Evolutionary conservation across 2,888 invertebrate genomes (phyloP), one percentile per base, ranked within the genome.

Genomic region (Panopea generosa): DNA sequence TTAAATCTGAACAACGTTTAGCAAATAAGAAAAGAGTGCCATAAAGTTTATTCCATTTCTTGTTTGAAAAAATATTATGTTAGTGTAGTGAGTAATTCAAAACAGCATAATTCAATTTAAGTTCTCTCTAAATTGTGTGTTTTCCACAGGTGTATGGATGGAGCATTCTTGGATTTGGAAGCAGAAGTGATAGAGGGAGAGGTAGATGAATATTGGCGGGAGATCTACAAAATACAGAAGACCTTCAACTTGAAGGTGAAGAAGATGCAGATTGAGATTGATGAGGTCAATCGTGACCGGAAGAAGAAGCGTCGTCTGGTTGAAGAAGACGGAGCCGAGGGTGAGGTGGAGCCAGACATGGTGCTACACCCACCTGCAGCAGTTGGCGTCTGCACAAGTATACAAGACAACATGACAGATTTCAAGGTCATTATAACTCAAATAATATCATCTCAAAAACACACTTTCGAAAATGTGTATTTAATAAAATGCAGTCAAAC

Each of bases 101-200:
- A n/a, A n/a, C n/a, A n/a, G n/a, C n/a, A n/a, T n/a, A n/a, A n/a
- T n/a, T n/a, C n/a, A n/a, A n/a, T n/a, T n/a, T n/a, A n/a, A n/a
- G n/a, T n/a, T n/a, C n/a, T n/a, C n/a, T n/a, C n/a, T n/a, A n/a
- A n/a, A n/a, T n/a, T n/a, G n/a, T n/a, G n/a, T 24, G 7, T 2
- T 24, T 18, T 6, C 53, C 45, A 0, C 27, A 85, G 97, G 9
- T 98, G 98, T 97, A 95, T 97, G 94, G 97, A 98, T 91, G 98
- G 98, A 0, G 96, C 96, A 1, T 98, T 98, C 92, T 96, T 97
- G 91, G 96, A 96, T 90, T 93, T 98, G 78, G 95, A 96, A 87
- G 95, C 96, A 4, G 94, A 95, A 66, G 94, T 94, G 84, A 96
- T 98, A 63, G 98, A 98, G 92, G 93, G 93, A 67, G 96, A 96